Evolutionary conservation across 1,140 invertebrate species (phyloP).

Genomic region (Charaxes varanes): DNA sequence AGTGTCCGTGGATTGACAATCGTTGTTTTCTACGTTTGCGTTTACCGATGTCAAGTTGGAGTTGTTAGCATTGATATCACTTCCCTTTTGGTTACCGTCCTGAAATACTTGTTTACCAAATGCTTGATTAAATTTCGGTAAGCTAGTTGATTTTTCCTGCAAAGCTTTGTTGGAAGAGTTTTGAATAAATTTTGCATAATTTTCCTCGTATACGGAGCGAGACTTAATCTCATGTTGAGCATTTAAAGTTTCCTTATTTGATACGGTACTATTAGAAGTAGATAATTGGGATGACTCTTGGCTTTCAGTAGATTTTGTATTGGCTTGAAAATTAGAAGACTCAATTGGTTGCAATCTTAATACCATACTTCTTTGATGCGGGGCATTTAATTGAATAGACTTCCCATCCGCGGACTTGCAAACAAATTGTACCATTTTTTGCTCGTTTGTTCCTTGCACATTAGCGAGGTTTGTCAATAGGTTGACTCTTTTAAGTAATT

Average conservation of each 20-base stretch:
- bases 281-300: conserved; percentile 37
- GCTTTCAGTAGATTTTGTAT: conserved; percentile 38
- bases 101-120: conserved; percentile 81
- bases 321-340: conserved; percentile 35
- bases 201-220: conserved; percentile 73
- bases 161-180: conserved; percentile 45
- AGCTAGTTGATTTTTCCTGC: conserved; percentile 53
- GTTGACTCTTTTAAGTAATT: conserved; percentile 67
- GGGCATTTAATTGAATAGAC: conserved; percentile 69
- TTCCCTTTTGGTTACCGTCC: conserved; percentile 55
- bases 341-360: conserved; percentile 64
- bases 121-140: conserved; percentile 87
- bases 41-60: conserved; percentile 35
- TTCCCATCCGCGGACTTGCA: conserved; percentile 76
- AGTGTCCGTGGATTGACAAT: conserved; percentile 43
- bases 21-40: conserved; percentile 30
- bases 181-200: conserved; percentile 74
- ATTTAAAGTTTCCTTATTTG: conserved; percentile 28
- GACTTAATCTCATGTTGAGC: conserved; percentile 66
- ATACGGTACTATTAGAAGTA: conserved; percentile 15
- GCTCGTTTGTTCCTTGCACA: conserved; percentile 65
- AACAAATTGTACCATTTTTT: conserved; percentile 75
- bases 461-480: conserved; percentile 67
- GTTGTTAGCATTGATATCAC: conserved; percentile 37
- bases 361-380: conserved; percentile 68